Evolutionary conservation across 1,140 invertebrate species (phyloP), one percentile per base, ranked within the genome.

Genomic region (Agraylea sexmaculata): DNA sequence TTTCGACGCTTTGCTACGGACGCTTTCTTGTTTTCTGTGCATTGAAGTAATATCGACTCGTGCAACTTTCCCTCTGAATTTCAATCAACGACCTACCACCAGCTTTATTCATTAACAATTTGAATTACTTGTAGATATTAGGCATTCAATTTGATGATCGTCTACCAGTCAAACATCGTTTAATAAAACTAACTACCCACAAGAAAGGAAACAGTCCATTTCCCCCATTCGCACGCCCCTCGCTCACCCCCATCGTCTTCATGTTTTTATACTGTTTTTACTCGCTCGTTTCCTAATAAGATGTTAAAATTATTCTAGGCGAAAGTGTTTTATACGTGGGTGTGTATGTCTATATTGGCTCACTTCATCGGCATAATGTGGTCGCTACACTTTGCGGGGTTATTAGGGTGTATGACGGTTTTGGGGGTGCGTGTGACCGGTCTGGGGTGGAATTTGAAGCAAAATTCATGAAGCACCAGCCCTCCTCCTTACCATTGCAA

Each of bases 401-500:
- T 4, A 6, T 7, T 7, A 12, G 5, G n/a, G 5, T 12, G 3
- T n/a, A n/a, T n/a, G n/a, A n/a, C n/a, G n/a, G 25, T 8, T 2
- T 13, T 8, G 25, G 43, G 39, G 39, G 28, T 15, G 21, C 27
- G 13, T 27, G 37, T 21, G 41, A 35, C 28, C 11, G 33, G 35
- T 23, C 20, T 6, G 42, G 27, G 42, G 42, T 28, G 62, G 64
- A 66, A 66, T 66, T 56, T 65, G 47, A 48, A 49, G 43, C 46
- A 45, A 46, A 50, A 49, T 50, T 50, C 47, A 47, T 46, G 48
- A 59, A 63, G 60, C 65, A 62, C 56, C 49, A 43, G 45, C 51
- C 38, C 48, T 53, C 64, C 66, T 70, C 56, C 66, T 69, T 68
- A 64, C 61, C 60, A 68, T 64, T 65, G 62, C 62, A 64, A 66